Conservation (phyloP, 2,113 vertebrate species). For the Melanostigma gelatinosum region DNA sequence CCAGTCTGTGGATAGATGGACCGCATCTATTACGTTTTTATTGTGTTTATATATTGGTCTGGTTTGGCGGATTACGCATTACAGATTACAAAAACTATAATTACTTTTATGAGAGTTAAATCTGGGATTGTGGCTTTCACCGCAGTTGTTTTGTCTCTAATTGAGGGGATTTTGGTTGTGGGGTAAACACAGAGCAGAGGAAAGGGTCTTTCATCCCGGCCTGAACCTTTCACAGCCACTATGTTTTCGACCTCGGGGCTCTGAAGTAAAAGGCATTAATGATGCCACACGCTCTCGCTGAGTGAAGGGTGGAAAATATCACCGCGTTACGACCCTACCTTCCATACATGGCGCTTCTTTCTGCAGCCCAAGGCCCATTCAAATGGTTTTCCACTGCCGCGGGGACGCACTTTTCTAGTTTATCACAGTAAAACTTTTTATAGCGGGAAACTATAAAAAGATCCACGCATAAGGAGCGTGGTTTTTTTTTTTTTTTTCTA, state of each 20-base stretch:
- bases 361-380: conserved; percentile 18
- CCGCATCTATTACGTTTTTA: conserved; percentile 73
- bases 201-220: conserved; percentile 61
- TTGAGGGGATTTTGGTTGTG: conserved; percentile 72
- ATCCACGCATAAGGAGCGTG: conserved; percentile 27
- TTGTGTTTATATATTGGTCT: conserved; percentile 73
- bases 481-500: background rate
- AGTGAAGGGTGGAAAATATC: conserved; percentile 47
- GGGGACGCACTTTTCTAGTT: conserved; percentile 62
- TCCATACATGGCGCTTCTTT: conserved; percentile 32
- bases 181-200: conserved; percentile 67
- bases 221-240: conserved; percentile 59
- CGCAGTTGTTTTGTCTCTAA: conserved; percentile 76
- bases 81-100: conserved; percentile 72
- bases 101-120: conserved; percentile 81
- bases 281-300: conserved; percentile 50
- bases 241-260: conserved; percentile 35
- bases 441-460: conserved; percentile 64
- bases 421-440: conserved; percentile 65
- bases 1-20: conserved; percentile 55
- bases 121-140: conserved; percentile 72
- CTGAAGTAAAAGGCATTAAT: conserved; percentile 58
- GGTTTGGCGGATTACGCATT: conserved; percentile 72
- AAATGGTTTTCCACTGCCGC: conserved; percentile 55
- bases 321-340: background rate